Evolutionary conservation across 2,797 vertebrate species (phyloP).

Genomic region (Pitangus sulphuratus): DNA sequence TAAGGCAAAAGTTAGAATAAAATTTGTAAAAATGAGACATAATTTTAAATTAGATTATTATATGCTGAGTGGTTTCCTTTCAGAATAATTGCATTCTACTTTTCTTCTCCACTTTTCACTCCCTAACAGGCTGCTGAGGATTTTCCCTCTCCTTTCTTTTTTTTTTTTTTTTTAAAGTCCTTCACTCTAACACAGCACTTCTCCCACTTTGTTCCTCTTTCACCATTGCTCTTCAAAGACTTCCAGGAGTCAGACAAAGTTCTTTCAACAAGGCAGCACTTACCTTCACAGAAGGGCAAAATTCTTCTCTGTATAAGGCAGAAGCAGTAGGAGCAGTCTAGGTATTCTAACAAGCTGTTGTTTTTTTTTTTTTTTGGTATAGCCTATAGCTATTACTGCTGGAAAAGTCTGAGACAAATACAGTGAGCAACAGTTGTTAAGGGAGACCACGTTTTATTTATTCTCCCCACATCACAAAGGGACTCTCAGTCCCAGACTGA

Average conservation of each 20-base stretch:
- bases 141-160: background rate
- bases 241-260: constrained; percentile 30
- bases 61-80: background rate
- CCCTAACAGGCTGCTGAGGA: background rate
- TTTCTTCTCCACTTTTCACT: background rate
- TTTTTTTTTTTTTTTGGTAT: background rate
- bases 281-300: background rate
- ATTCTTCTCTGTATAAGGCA: background rate
- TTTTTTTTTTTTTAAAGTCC: background rate
- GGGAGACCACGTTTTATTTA: background rate
- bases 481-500: background rate
- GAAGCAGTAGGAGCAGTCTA: background rate
- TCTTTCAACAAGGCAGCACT: background rate
- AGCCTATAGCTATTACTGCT: background rate
- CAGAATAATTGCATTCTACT: background rate
- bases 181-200: constrained; percentile 5
- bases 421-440: background rate
- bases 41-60: background rate
- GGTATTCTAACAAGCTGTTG: background rate
- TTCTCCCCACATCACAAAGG: background rate
- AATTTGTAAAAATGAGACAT: background rate
- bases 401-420: background rate
- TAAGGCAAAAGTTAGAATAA: background rate
- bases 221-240: constrained; percentile 21
- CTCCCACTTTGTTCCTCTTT: constrained; percentile 29